Conservation (phyloP, 1,140 invertebrate genomes). For the Bicyclus anynana region DNA sequence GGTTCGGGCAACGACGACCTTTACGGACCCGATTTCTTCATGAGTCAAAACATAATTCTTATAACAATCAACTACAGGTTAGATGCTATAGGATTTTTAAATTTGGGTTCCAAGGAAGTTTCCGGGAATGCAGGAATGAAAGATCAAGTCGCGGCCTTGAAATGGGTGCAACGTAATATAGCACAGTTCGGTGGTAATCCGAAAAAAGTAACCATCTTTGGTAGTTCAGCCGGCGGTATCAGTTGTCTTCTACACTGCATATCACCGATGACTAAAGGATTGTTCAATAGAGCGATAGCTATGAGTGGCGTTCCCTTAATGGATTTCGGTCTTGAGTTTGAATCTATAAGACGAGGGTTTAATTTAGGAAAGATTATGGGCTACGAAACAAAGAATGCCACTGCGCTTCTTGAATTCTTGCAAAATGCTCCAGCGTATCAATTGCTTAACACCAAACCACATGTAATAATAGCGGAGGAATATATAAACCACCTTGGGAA, state of each 20-base stretch:
- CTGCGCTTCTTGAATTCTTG: constrained; percentile 62
- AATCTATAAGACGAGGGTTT: constrained; percentile 36
- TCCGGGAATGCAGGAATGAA: constrained; percentile 62
- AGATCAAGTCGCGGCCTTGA: constrained; percentile 56
- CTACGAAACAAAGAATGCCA: neutral
- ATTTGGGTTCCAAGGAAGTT: constrained; percentile 66
- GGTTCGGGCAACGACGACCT: constrained; percentile 47
- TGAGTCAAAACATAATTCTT: constrained; percentile 80
- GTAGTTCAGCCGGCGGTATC: constrained; percentile 82
- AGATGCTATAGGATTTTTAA: constrained; percentile 78
- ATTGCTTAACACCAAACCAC: constrained; percentile 47
- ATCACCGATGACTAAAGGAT: constrained; percentile 67
- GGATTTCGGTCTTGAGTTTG: constrained; percentile 36
- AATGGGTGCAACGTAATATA: constrained; percentile 57
- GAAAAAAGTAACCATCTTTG: constrained; percentile 85
- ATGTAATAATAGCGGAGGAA: constrained; percentile 38
- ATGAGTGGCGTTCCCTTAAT: constrained; percentile 47
- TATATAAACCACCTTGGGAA: constrained; percentile 33
- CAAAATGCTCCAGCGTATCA: constrained; percentile 57
- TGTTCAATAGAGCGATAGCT: constrained; percentile 40
- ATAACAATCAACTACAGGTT: constrained; percentile 86
- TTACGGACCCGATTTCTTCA: constrained; percentile 81
- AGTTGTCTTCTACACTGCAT: constrained; percentile 38
- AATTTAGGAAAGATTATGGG: constrained; percentile 40
- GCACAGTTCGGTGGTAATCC: constrained; percentile 84